A percentile compares a stretch with the other conserved stretches of the same genome.
Evolutionary conservation across 2,888 invertebrate genomes (phyloP).

Genomic region (Ommatoiulus sabulosus): DNA sequence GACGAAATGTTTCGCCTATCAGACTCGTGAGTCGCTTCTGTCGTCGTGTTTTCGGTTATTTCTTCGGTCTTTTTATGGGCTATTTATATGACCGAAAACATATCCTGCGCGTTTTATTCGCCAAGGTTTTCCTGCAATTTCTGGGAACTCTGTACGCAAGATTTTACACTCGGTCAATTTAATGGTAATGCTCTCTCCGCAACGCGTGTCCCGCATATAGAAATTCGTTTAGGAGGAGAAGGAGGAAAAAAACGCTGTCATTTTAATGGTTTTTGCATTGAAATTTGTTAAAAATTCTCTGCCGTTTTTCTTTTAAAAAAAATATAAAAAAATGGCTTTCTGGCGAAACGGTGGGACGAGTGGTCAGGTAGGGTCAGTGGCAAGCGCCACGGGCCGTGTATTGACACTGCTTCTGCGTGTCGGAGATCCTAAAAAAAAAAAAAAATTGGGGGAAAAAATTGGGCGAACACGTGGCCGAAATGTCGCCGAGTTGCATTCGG

Average conservation of each 20-base stretch:
- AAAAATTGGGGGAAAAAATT: background rate
- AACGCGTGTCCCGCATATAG: constrained; percentile 20
- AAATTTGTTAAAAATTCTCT: background rate
- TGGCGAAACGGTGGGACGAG: background rate
- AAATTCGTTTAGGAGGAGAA: background rate
- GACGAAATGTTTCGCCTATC: too few species aligned
- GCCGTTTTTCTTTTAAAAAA: background rate
- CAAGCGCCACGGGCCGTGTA: background rate
- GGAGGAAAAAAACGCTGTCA: background rate
- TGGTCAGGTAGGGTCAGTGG: constrained; percentile 15
- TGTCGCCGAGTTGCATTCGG: background rate
- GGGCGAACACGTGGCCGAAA: constrained; percentile 16
- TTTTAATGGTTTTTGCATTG: constrained; percentile 37
- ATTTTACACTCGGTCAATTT: background rate
- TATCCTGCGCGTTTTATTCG: constrained; percentile 17
- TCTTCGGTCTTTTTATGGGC: background rate
- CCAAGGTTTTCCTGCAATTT: background rate
- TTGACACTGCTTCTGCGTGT: background rate
- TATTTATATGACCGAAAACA: constrained; percentile 13
- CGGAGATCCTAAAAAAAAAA: background rate
- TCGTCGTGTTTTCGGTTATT: background rate
- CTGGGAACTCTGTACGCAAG: background rate
- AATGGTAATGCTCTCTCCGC: background rate
- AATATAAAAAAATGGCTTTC: background rate
- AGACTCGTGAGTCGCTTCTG: background rate